These are phyloP conservation scores for Trogon surrucura DNA, from an alignment of 2,113 vertebrate genomes.

Conservation along the genomic window DNA sequence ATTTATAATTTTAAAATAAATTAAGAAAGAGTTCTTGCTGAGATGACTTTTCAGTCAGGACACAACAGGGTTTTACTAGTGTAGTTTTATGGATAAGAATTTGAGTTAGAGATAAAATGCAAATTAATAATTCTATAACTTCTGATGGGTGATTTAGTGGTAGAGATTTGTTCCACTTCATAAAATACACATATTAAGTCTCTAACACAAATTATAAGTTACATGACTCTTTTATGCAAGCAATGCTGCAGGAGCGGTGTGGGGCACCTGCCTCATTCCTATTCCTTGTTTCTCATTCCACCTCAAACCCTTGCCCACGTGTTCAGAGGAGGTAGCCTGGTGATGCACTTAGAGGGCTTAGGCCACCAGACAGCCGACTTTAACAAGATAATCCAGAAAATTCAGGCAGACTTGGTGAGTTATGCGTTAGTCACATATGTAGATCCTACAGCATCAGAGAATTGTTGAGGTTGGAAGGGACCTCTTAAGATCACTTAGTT, in stretches of 20 bases:
- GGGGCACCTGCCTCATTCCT: background rate
- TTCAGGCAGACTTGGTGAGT: background rate
- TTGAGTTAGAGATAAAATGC: background rate
- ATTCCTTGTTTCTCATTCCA: background rate
- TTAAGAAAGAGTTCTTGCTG: background rate
- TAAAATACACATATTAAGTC: background rate
- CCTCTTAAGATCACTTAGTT: background rate
- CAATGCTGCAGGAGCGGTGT: background rate
- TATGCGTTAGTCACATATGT: background rate
- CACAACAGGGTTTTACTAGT: background rate
- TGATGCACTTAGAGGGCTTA: background rate
- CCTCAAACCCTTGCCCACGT: background rate
- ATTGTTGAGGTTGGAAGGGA: background rate
- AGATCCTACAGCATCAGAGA: background rate
- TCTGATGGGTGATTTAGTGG: background rate
- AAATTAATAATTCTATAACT: background rate
- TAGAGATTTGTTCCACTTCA: background rate
- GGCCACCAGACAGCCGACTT: background rate
- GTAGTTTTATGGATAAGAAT: background rate
- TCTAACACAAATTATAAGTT: background rate
- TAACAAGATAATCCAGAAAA: background rate
- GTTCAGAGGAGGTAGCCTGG: background rate
- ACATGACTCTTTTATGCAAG: background rate
- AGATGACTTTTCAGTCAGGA: background rate
- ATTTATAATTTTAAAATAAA: background rate